Evolutionary conservation across 1,140 invertebrate genomes (phyloP), one percentile per base, ranked within the genome.

Genomic region (Drosophila watanabei): DNA sequence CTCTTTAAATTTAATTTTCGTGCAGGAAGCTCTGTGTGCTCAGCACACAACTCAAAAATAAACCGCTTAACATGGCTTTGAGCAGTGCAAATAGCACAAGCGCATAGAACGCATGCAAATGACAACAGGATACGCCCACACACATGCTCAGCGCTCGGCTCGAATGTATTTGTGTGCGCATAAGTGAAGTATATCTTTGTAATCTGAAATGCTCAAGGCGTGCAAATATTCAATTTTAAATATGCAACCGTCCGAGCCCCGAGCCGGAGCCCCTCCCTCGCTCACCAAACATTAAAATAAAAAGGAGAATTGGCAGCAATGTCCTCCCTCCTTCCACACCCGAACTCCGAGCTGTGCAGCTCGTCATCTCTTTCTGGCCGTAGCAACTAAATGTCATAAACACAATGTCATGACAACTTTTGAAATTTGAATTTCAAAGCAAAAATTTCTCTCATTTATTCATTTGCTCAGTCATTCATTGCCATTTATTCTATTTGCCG

Each of bases 391-490:
- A 80, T 88, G 86, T 89, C 86, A 89, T 89, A 89, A 89, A 86
- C 86, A 90, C 82, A 89, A 89, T 89, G 86, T 89, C 86, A 90
- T 90, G 86, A 90, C 86, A 90, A 90, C 86, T 90, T 90, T 90
- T 90, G 86, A 90, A 90, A 90, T 90, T 91, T 90, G 86, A 90
- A 90, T 90, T 91, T 90, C 86, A 90, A 90, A 90, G 86, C 86
- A 91, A 86, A 90, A 91, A 79, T 80, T 64, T 80, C 52, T 66
- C 65, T 62, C 46, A 60, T 71, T 90, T 89, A 89, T 89, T 89
- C 86, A 90, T 90, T 90, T 91, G 87, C 82, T 91, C 79, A 86
- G 87, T 80, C 82, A 91, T 86, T 90, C 82, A 90, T 90, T 91
- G 87, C 79, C 86, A 89, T 89, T 89, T 89, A 90, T 90, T 89